A percentile compares a stretch with the other conserved stretches of the same genome.
Conservation (phyloP, 2,797 vertebrate genomes). For the Pygocentrus nattereri region DNA sequence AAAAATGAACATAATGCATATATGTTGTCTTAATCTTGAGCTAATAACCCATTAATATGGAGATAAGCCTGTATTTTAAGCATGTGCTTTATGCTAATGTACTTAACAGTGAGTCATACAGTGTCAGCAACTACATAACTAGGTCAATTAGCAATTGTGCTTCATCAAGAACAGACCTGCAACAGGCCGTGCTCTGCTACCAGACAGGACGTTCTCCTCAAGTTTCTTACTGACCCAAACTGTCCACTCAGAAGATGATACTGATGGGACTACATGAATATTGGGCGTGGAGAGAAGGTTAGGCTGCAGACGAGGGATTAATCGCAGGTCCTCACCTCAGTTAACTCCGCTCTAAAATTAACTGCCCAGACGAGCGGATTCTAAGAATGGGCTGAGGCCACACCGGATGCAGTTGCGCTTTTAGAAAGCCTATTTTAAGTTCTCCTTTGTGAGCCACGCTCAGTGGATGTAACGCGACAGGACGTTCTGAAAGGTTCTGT, state of each 20-base stretch:
- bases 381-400: not conserved
- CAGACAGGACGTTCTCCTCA: not conserved
- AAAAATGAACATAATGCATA: too few relatives aligned
- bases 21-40: too few relatives aligned
- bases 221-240: conserved; percentile 37
- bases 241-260: conserved; percentile 24
- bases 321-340: conserved; percentile 15
- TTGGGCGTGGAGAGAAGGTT: not conserved
- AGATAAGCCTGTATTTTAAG: too few relatives aligned
- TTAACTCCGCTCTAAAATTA: conserved; percentile 13
- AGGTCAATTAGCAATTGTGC: too few relatives aligned
- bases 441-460: not conserved
- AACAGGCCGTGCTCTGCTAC: not conserved
- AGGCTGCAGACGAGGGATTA: conserved; percentile 1
- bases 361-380: not conserved
- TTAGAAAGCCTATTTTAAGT: not conserved
- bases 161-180: too few relatives aligned
- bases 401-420: not conserved
- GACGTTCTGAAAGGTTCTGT: not conserved
- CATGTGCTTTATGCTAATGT: too few relatives aligned
- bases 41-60: too few relatives aligned
- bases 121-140: too few relatives aligned
- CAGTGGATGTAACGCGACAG: not conserved
- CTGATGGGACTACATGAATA: not conserved
- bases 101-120: too few relatives aligned